Conservation (phyloP, 1,140 invertebrate genomes). For the Dinoponera quadriceps region DNA sequence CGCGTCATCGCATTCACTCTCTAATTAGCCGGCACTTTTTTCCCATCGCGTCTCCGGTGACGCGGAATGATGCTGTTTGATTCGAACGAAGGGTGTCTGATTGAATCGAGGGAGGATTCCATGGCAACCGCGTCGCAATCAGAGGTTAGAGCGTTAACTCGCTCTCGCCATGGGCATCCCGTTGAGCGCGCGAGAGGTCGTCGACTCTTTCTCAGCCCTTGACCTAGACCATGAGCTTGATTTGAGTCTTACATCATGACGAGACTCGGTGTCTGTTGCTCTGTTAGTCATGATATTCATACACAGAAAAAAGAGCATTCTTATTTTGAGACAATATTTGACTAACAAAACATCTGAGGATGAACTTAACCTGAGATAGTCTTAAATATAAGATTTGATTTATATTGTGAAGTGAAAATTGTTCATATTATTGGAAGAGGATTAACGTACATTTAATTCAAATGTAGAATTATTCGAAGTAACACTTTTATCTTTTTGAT, state of each 20-base stretch:
- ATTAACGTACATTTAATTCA: too few relatives aligned
- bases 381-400: too few relatives aligned
- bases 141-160: slow-evolving; percentile 66
- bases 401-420: too few relatives aligned
- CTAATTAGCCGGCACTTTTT: slow-evolving; percentile 69
- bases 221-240: slow-evolving; percentile 75
- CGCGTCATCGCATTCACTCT: slow-evolving; percentile 29
- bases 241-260: neutral
- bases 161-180: slow-evolving; percentile 67
- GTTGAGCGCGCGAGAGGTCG: slow-evolving; percentile 71
- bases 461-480: too few relatives aligned
- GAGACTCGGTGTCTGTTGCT: too few relatives aligned
- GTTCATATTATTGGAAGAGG: too few relatives aligned
- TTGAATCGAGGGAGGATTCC: slow-evolving; percentile 60
- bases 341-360: too few relatives aligned
- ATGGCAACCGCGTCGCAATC: slow-evolving; percentile 68
- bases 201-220: slow-evolving; percentile 72
- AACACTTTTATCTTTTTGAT: too few relatives aligned
- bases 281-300: too few relatives aligned
- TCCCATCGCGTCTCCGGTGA: slow-evolving; percentile 25
- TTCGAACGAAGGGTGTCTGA: slow-evolving; percentile 38
- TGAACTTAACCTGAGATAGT: too few relatives aligned
- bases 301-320: too few relatives aligned
- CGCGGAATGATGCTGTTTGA: slow-evolving; percentile 43
- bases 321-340: too few relatives aligned